Percentiles rank a stretch among this genome's conserved stretches.
Conservation (phyloP, 2,888 invertebrate species). For the Drosophila tanythrix region DNA sequence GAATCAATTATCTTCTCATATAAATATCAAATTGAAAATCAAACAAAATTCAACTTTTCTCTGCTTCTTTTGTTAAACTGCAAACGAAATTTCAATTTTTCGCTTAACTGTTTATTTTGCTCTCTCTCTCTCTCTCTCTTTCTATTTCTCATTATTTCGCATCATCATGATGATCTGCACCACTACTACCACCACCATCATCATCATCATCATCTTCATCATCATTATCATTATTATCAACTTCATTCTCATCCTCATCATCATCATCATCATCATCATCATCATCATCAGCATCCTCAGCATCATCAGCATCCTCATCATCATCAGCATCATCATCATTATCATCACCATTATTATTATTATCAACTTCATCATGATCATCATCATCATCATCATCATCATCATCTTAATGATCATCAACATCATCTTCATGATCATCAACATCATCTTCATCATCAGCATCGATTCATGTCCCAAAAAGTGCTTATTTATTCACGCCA, state of each 20-base stretch:
- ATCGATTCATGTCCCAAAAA: not conserved
- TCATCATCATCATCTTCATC: too few relatives aligned
- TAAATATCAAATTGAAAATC: not conserved
- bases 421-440: not conserved
- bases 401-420: not conserved
- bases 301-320: too few relatives aligned
- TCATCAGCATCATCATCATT: fast-evolving
- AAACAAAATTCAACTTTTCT: not conserved
- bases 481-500: not conserved
- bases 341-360: too few relatives aligned
- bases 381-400: not conserved
- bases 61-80: not conserved
- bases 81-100: not conserved
- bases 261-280: too few relatives aligned
- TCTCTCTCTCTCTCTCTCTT: not conserved
- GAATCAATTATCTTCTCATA: not conserved
- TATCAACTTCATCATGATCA: too few relatives aligned
- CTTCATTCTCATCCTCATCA: too few relatives aligned
- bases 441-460: not conserved
- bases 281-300: too few relatives aligned
- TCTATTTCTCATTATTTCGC: not conserved
- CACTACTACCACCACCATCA: too few relatives aligned
- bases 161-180: not conserved
- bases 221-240: not conserved
- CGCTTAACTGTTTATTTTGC: not conserved